These are phyloP conservation scores for Catocala nupta DNA, from an alignment of 2,888 invertebrate genomes.

Conservation along the genomic window DNA sequence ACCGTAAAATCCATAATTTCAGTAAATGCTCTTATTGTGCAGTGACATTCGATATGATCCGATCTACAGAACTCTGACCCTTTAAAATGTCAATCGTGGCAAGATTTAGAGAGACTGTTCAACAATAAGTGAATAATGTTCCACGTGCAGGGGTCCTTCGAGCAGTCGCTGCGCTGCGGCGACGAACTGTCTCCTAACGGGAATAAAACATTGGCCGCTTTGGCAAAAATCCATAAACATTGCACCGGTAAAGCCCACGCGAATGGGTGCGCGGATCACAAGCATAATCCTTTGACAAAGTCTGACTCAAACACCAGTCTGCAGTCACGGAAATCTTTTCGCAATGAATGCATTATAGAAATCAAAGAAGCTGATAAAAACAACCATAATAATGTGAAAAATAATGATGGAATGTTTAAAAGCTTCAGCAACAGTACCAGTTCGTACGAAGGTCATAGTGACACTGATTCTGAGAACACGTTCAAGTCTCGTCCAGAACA, in stretches of 20 bases:
- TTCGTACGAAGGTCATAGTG: constrained; percentile 89
- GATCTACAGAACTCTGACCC: constrained; percentile 70
- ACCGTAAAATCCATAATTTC: constrained; percentile 65
- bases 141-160: constrained; percentile 86
- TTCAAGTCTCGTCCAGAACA: constrained; percentile 71
- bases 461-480: constrained; percentile 89
- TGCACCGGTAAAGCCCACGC: constrained; percentile 93
- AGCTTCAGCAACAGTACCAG: constrained; percentile 88
- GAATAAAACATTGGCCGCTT: constrained; percentile 83
- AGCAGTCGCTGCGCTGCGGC: constrained; percentile 87
- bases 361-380: constrained; percentile 75
- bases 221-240: constrained; percentile 89
- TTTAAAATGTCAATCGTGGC: constrained; percentile 72
- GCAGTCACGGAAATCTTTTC: constrained; percentile 78
- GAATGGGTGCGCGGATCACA: constrained; percentile 88
- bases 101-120: constrained; percentile 62
- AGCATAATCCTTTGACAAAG: constrained; percentile 78
- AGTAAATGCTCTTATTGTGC: constrained; percentile 71
- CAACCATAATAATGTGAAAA: constrained; percentile 62
- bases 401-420: constrained; percentile 75
- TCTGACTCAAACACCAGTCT: constrained; percentile 82
- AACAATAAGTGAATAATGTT: constrained; percentile 78
- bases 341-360: constrained; percentile 79
- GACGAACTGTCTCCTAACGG: constrained; percentile 80
- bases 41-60: constrained; percentile 75